Conservation (phyloP, 2,113 vertebrate species). For the Etheostoma cragini region DNA sequence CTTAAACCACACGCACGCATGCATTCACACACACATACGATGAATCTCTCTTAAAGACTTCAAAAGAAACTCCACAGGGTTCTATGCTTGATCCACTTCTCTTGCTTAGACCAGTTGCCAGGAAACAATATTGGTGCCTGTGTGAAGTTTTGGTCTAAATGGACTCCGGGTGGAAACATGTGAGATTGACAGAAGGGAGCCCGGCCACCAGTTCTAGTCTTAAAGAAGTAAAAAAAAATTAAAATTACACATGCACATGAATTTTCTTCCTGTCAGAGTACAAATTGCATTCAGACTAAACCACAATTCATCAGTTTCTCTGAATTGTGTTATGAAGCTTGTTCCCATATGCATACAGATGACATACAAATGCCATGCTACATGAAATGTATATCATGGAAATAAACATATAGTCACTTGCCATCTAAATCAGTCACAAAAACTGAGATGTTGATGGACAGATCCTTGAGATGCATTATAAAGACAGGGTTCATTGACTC, state of each 20-base stretch:
- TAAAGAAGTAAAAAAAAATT: neutral
- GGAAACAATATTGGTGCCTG: slow-evolving; percentile 5
- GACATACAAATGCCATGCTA: neutral
- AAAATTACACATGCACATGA: neutral
- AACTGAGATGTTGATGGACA: slow-evolving; percentile 6
- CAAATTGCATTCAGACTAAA: neutral
- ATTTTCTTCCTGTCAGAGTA: neutral
- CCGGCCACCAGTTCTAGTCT: neutral
- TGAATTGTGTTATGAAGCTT: neutral
- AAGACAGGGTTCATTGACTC: slow-evolving; percentile 1
- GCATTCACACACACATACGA: neutral
- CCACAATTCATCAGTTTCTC: neutral
- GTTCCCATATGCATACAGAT: neutral
- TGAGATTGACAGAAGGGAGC: neutral
- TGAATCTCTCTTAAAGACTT: neutral
- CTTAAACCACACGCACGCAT: slow-evolving; percentile 1
- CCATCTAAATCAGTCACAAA: neutral
- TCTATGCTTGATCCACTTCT: neutral
- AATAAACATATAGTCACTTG: neutral
- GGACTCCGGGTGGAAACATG: neutral
- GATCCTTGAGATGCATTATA: neutral
- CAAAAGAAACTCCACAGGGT: neutral
- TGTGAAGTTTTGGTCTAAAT: neutral
- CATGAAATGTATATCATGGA: neutral
- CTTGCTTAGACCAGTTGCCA: neutral